phyloP scores from a whole-genome alignment of 2,797 vertebrate genomes.

The Sebastolobus alascanus region DNA sequence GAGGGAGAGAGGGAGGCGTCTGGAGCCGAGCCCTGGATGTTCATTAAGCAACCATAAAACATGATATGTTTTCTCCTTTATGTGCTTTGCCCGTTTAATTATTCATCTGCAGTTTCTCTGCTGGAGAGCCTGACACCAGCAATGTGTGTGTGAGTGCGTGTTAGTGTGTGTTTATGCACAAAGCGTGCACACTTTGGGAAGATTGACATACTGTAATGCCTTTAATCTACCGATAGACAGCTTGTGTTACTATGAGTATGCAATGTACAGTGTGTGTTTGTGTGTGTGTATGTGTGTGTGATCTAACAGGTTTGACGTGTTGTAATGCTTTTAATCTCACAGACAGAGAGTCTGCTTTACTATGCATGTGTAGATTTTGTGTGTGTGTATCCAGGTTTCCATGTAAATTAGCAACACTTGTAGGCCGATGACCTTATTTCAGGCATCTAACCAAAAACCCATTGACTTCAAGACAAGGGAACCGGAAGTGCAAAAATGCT shows the following conservation, averaged over 20 bases:
- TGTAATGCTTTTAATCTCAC: constrained; percentile 32
- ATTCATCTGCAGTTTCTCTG: constrained; percentile 60
- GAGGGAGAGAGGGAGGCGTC: constrained; percentile 35
- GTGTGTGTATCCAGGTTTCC: neutral
- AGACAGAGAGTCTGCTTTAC: neutral
- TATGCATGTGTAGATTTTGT: neutral
- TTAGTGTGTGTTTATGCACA: neutral
- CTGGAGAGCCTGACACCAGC: constrained; percentile 2
- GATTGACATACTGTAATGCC: constrained; percentile 43
- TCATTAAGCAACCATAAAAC: constrained; percentile 70
- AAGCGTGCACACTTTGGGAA: constrained; percentile 9
- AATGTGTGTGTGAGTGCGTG: neutral
- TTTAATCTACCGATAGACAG: constrained; percentile 55
- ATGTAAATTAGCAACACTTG: neutral
- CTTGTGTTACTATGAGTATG: constrained; percentile 5
- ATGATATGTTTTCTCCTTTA: constrained; percentile 67
- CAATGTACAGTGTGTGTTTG: neutral
- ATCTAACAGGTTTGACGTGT: constrained; percentile 23
- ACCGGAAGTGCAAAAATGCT: too few species aligned
- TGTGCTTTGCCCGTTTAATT: constrained; percentile 68
- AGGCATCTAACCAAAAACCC: too few species aligned
- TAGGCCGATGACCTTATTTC: too few species aligned
- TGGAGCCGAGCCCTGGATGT: constrained; percentile 61
- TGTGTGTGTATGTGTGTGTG: constrained; percentile 12
- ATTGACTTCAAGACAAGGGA: accelerated